Evolutionary conservation across 2,797 vertebrate genomes (phyloP), one percentile per base, ranked within the genome.

Genomic region (Meriones psammophilus): DNA sequence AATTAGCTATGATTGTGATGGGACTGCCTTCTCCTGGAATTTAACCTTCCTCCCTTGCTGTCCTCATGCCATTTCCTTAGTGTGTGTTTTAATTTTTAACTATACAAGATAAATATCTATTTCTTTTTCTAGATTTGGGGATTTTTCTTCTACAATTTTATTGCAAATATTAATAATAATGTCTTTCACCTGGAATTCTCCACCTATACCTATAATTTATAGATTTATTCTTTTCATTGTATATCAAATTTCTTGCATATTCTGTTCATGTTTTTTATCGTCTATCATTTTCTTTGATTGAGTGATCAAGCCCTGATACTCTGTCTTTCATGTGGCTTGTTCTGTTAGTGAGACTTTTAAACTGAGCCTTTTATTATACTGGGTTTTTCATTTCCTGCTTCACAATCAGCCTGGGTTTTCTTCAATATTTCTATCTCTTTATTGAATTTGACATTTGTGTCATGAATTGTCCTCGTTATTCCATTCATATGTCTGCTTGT

Each of bases 391-490:
- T 85, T 85, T 85, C 64, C 64, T 85, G 42, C 64, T 64, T 68
- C 62, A 85, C 68, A 85, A 85, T 85, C 64, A 85, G 13, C n/a
- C 50, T 85, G 33, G 7, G n/a, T 73, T 88, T 85, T 68, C 83
- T 68, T 50, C 64, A 85, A 22, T 68, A 24, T 85, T 50, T 50
- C 28, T 68, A 33, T 54, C 42, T 50, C 62, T 85, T 85, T 85
- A 85, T 54, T 68, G 64, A 68, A 68, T 50, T 50, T 85, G 83
- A 85, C 83, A 85, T n/a, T n/a, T 1, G 1, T 68, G 42, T 85
- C 83, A 68, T 24, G 30, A 68, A 71, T 26, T 68, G 42, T 50
- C 83, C 66, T 85, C 83, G n/a, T 22, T 85, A 68, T 85, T 68
- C 13, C 30, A 50, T 15, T 85, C 83, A 50, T 68, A 64, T 50